These are phyloP conservation scores for Heterotis niloticus DNA, from an alignment of 2,113 vertebrate species.

Conservation along the genomic window DNA sequence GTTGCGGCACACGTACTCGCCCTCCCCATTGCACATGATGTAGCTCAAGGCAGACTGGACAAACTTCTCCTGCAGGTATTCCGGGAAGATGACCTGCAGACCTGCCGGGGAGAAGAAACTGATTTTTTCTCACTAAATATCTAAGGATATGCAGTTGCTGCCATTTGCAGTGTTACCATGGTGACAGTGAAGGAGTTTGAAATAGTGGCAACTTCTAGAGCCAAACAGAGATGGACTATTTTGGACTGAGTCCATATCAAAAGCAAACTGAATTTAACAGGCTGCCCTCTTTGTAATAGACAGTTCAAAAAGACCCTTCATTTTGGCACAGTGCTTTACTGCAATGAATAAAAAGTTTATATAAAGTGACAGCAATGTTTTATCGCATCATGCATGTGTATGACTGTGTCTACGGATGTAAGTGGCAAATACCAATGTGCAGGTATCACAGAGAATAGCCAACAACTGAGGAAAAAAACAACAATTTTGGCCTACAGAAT, in stretches of 20 bases:
- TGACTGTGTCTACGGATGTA: neutral
- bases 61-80: conserved; percentile 97
- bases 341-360: conserved; percentile 48
- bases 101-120: conserved; percentile 60
- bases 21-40: conserved; percentile 98
- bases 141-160: neutral
- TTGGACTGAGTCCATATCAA: neutral
- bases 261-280: neutral
- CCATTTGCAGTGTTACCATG: neutral
- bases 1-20: conserved; percentile 87
- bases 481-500: conserved; percentile 6
- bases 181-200: neutral
- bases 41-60: conserved; percentile 97
- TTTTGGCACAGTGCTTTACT: conserved; percentile 35
- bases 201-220: neutral
- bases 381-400: neutral
- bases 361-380: conserved; percentile 39
- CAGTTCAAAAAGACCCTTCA: conserved; percentile 44
- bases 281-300: conserved; percentile 26
- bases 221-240: neutral
- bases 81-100: conserved; percentile 97
- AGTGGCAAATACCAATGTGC: neutral
- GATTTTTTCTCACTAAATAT: neutral
- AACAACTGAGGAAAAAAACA: neutral
- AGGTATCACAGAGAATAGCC: neutral